phyloP scores from a whole-genome alignment of 2,113 vertebrate species.

The Dromas ardeola region DNA sequence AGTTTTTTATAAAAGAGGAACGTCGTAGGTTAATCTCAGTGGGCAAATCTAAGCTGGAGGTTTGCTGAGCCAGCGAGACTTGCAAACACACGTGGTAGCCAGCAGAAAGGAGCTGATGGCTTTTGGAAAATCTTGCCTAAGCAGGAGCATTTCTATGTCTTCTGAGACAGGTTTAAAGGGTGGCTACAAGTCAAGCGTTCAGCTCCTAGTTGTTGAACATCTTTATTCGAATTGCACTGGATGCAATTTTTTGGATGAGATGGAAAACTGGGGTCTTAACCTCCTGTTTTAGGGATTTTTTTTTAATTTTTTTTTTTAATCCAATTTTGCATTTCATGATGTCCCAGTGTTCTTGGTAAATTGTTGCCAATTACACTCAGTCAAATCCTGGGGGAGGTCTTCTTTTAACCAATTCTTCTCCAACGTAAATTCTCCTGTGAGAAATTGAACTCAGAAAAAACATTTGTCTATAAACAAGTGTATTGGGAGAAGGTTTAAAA shows the following conservation, averaged over 20 bases:
- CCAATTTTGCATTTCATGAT: neutral
- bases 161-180: constrained; percentile 11
- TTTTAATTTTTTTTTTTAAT: neutral
- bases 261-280: neutral
- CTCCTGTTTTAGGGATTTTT: neutral
- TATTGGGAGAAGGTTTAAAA: neutral
- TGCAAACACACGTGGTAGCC: constrained; percentile 8
- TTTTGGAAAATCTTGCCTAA: constrained; percentile 40
- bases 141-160: constrained; percentile 8
- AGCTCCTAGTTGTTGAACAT: neutral
- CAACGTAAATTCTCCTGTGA: neutral
- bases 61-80: constrained; percentile 18
- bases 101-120: neutral
- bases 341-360: neutral
- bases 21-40: neutral
- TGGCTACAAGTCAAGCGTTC: neutral
- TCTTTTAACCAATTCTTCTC: constrained; percentile 2
- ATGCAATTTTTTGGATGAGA: neutral
- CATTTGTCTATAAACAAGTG: neutral
- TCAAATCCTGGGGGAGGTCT: neutral
- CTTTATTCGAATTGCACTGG: neutral
- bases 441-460: neutral
- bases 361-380: neutral
- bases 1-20: constrained; percentile 9
- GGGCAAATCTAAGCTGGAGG: constrained; percentile 13